Evolutionary conservation across 2,113 vertebrate genomes (phyloP).

Genomic region (Lepus timidus): DNA sequence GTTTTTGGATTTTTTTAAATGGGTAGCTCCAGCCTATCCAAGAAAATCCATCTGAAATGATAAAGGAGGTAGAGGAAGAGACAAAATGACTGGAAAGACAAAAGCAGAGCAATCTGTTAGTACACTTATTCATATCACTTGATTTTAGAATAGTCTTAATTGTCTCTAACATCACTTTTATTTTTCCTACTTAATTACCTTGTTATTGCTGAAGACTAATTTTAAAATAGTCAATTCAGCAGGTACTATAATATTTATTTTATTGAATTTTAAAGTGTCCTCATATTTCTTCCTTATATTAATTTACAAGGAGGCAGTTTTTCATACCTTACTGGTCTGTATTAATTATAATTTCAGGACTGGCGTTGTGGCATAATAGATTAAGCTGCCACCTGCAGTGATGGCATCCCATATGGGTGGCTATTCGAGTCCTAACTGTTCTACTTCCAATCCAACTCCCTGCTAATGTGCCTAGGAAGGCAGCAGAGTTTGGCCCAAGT

Average conservation of each 20-base stretch:
- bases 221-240: background rate
- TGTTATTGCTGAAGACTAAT: slow-evolving; percentile 4
- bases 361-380: too few species aligned
- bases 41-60: slow-evolving; percentile 39
- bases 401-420: too few species aligned
- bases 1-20: slow-evolving; percentile 3
- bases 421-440: too few species aligned
- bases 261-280: background rate
- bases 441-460: too few species aligned
- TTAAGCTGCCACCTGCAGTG: too few species aligned
- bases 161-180: background rate
- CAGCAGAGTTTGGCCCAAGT: too few species aligned
- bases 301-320: slow-evolving; percentile 12
- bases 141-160: slow-evolving; percentile 31
- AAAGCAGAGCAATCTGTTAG: background rate
- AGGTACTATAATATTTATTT: slow-evolving; percentile 7
- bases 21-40: background rate
- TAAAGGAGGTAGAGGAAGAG: background rate
- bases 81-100: background rate
- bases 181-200: background rate
- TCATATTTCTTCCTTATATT: background rate
- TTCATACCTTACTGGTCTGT: background rate
- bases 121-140: background rate
- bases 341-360: background rate
- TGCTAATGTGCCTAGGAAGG: too few species aligned